These are phyloP conservation scores for Myocastor coypus DNA, from an alignment of 2,113 vertebrate species.

Conservation along the genomic window DNA sequence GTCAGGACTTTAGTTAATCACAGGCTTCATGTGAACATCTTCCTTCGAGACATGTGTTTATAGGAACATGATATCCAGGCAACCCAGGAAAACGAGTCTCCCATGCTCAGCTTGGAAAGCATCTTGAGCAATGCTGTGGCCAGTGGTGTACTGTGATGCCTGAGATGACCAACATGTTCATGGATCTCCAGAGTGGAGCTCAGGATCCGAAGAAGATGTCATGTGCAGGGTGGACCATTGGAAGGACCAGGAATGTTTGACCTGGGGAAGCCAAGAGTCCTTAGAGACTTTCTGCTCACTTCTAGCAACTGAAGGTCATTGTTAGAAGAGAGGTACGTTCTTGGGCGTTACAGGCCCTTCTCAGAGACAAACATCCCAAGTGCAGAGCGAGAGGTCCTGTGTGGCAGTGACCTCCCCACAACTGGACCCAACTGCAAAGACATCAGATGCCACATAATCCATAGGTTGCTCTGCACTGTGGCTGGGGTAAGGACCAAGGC, in stretches of 20 bases:
- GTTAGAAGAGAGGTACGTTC: not conserved
- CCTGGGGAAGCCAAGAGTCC: not conserved
- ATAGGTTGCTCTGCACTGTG: not conserved
- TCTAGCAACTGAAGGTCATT: not conserved
- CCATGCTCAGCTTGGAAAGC: not conserved
- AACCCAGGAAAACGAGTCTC: not conserved
- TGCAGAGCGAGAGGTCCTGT: not conserved
- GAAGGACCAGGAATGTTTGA: not conserved
- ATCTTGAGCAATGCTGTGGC: not conserved
- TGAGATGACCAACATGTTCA: not conserved
- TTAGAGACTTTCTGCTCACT: not conserved
- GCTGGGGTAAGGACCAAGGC: not conserved
- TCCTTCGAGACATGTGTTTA: not conserved
- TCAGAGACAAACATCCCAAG: not conserved
- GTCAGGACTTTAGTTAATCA: not conserved
- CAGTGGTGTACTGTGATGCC: not conserved
- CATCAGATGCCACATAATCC: not conserved
- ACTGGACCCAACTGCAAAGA: not conserved
- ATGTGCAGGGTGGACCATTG: not conserved
- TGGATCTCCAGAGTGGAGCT: slow-evolving; percentile 17
- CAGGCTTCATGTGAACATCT: not conserved
- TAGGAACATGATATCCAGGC: not conserved
- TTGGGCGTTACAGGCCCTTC: not conserved
- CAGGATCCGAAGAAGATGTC: not conserved
- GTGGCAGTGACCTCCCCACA: not conserved